These are phyloP conservation scores for Acleris emargana DNA, from an alignment of 2,888 invertebrate genomes.

Conservation along the genomic window DNA sequence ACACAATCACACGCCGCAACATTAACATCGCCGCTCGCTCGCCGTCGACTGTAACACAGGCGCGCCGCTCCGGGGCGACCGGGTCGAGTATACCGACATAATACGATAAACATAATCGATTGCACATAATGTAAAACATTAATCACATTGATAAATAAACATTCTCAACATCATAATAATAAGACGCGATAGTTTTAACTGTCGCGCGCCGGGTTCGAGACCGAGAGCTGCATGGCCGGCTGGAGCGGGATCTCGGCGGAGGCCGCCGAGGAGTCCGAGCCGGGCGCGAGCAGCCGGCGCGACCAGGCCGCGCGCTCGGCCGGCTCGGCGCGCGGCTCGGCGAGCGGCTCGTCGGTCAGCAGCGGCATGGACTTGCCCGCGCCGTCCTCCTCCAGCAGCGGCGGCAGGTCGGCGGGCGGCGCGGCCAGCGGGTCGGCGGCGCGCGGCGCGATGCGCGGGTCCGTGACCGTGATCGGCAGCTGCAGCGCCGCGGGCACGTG, in stretches of 20 bases:
- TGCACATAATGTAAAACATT: constrained; percentile 55
- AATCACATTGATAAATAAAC: constrained; percentile 42
- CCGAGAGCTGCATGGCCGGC: constrained; percentile 68
- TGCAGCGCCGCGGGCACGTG: constrained; percentile 88
- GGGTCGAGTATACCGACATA: constrained; percentile 17
- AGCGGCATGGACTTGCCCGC: constrained; percentile 83
- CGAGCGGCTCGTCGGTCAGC: constrained; percentile 77
- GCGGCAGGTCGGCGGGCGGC: constrained; percentile 56
- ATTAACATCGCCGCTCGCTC: constrained; percentile 19
- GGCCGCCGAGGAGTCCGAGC: no score
- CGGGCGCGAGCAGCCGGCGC: constrained; percentile 65
- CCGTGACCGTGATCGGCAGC: constrained; percentile 90
- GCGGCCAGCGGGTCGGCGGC: constrained; percentile 70
- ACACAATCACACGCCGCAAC: constrained; percentile 44
- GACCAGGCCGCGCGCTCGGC: constrained; percentile 60
- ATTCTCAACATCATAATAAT: constrained; percentile 29
- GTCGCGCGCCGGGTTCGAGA: constrained; percentile 60
- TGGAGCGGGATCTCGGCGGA: constrained; percentile 74
- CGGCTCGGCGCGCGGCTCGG: constrained; percentile 58
- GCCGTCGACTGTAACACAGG: constrained; percentile 13
- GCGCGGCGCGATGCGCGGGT: constrained; percentile 87
- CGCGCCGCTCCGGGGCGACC: constrained; percentile 14
- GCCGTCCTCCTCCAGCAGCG: constrained; percentile 51
- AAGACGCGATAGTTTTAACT: constrained; percentile 49
- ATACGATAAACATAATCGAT: constrained; percentile 55